These are phyloP conservation scores for Vannuccia rotundouncinata DNA, from an alignment of 2,888 invertebrate genomes.

Conservation along the genomic window DNA sequence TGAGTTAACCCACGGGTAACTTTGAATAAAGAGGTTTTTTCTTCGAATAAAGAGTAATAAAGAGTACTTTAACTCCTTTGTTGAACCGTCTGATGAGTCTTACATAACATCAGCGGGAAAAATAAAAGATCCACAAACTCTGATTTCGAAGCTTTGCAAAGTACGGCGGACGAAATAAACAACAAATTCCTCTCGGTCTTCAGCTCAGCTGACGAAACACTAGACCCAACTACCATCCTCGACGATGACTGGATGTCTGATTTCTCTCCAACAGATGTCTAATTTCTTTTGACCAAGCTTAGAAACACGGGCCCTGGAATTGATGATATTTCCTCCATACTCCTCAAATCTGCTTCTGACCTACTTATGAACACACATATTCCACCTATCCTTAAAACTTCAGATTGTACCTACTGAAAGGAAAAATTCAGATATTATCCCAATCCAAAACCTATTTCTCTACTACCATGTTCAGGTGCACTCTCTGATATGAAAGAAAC, in stretches of 20 bases:
- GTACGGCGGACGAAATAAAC: not conserved
- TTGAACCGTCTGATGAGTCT: not conserved
- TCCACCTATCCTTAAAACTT: not conserved
- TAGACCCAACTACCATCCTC: not conserved
- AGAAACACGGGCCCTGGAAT: not conserved
- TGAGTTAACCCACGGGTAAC: too few species aligned
- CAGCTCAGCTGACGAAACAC: not conserved
- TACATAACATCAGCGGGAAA: not conserved
- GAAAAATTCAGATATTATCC: not conserved
- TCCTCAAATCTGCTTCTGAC: not conserved
- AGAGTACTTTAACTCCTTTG: not conserved
- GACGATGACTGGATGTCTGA: not conserved
- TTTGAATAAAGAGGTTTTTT: too few species aligned
- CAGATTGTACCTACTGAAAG: not conserved
- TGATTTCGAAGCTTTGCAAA: not conserved
- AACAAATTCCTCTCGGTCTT: not conserved
- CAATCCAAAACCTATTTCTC: not conserved
- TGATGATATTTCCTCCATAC: not conserved
- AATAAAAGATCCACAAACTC: not conserved
- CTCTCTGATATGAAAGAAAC: not conserved
- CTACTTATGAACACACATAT: not conserved
- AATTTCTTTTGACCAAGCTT: not conserved
- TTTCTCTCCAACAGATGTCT: not conserved
- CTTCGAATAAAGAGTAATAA: too few species aligned
- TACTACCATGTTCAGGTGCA: not conserved